These are phyloP conservation scores for Chlorops oryzae DNA, from an alignment of 1,140 invertebrate genomes.

Conservation along the genomic window DNA sequence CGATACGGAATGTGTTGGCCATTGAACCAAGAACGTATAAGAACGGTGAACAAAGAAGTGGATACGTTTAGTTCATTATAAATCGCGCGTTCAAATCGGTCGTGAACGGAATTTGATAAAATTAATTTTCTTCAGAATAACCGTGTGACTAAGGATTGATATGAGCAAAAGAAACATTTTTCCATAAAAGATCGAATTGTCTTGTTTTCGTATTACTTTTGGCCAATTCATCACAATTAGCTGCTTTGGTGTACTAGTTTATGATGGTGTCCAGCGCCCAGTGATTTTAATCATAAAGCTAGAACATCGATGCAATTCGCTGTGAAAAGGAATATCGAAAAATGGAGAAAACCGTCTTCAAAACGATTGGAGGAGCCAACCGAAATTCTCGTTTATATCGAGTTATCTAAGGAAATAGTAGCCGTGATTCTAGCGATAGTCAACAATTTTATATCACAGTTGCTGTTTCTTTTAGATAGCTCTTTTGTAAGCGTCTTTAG, in stretches of 20 bases:
- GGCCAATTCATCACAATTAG: constrained; percentile 16
- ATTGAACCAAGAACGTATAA: too few relatives aligned
- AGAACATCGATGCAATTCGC: constrained; percentile 52
- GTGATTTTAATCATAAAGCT: constrained; percentile 54
- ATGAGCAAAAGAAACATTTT: neutral
- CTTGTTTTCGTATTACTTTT: neutral
- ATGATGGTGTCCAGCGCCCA: constrained; percentile 48
- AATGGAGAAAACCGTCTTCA: constrained; percentile 3
- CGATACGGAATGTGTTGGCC: too few relatives aligned
- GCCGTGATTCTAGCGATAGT: constrained; percentile 42
- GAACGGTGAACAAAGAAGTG: too few relatives aligned
- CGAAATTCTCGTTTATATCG: constrained; percentile 47
- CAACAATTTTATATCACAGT: constrained; percentile 44
- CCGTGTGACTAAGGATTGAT: too few relatives aligned
- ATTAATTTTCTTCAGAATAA: too few relatives aligned
- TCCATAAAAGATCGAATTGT: neutral
- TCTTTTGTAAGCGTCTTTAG: constrained; percentile 46
- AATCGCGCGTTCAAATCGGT: too few relatives aligned
- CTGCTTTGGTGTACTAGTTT: constrained; percentile 61
- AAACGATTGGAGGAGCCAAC: constrained; percentile 2
- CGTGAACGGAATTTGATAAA: too few relatives aligned
- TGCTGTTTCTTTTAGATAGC: constrained; percentile 49
- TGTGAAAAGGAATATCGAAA: constrained; percentile 11
- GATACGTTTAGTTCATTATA: too few relatives aligned
- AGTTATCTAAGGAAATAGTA: constrained; percentile 49